Evolutionary conservation across 1,140 invertebrate genomes (phyloP).

Genomic region (Chlorops oryzae): DNA sequence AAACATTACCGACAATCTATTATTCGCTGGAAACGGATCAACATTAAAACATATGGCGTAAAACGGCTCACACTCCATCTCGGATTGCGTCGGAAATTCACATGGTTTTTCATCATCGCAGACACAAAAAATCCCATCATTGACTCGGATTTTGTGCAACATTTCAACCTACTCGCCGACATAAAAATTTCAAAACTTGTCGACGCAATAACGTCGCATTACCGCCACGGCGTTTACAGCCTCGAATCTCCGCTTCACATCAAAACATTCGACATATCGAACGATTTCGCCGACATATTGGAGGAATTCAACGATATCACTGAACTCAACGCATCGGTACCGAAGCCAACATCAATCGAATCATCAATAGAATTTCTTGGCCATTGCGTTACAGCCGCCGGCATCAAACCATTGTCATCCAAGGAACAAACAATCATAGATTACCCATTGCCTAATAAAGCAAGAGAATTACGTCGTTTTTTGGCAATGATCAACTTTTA

Average conservation of each 20-base stretch:
- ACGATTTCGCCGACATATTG: too few relatives aligned
- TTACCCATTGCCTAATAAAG: neutral
- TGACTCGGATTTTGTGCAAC: slow-evolving; percentile 44
- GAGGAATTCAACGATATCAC: neutral
- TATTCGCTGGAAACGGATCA: slow-evolving; percentile 24
- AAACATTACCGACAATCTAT: neutral
- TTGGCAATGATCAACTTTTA: too few relatives aligned
- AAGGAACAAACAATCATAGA: neutral
- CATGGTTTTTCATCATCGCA: slow-evolving; percentile 47
- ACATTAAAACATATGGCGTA: slow-evolving; percentile 41
- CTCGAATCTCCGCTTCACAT: neutral
- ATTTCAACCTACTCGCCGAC: slow-evolving; percentile 34
- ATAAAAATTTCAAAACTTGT: neutral
- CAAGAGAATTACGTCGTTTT: neutral
- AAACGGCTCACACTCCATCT: slow-evolving; percentile 29
- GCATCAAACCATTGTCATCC: slow-evolving; percentile 2
- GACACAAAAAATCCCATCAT: slow-evolving; percentile 44
- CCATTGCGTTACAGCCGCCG: neutral
- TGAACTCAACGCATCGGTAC: neutral
- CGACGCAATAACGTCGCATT: too few relatives aligned
- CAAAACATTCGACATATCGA: slow-evolving; percentile 1
- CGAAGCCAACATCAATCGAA: neutral
- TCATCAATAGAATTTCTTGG: neutral
- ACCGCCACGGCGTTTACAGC: too few relatives aligned
- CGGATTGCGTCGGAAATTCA: slow-evolving; percentile 33